Evolutionary conservation across 2,888 invertebrate genomes (phyloP).

Genomic region (Spisula solida): DNA sequence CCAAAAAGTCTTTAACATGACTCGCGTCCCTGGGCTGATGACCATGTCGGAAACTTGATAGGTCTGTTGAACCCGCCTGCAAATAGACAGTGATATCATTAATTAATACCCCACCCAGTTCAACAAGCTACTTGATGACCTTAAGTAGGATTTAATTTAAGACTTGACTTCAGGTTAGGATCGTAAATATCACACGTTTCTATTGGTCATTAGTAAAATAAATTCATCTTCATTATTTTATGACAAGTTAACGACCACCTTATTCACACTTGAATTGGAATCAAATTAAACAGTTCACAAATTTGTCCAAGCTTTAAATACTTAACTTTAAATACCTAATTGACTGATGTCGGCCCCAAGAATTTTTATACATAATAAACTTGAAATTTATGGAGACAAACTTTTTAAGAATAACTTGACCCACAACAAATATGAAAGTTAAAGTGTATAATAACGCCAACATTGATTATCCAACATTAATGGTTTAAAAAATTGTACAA

Average conservation of each 20-base stretch:
- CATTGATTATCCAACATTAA: no score
- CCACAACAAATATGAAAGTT: no score
- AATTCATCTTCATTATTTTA: constrained; percentile 48
- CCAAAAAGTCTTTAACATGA: not conserved
- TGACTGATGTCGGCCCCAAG: not conserved
- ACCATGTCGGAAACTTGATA: constrained; percentile 31
- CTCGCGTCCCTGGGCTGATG: constrained; percentile 37
- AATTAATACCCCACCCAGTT: constrained; percentile 44
- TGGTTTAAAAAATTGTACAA: no score
- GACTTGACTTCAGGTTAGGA: constrained; percentile 20
- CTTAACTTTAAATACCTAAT: not conserved
- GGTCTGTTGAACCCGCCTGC: constrained; percentile 30
- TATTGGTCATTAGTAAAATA: constrained; percentile 41
- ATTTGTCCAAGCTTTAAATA: not conserved
- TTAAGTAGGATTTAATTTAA: constrained; percentile 30
- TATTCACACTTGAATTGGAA: constrained; percentile 43
- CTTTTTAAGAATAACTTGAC: no score
- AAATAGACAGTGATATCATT: constrained; percentile 39
- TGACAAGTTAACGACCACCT: constrained; percentile 36
- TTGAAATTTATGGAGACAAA: not conserved
- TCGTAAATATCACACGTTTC: constrained; percentile 24
- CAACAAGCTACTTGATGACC: constrained; percentile 22
- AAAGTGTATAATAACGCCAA: no score
- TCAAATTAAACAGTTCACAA: constrained; percentile 5
- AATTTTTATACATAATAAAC: not conserved